Evolutionary conservation across 2,888 invertebrate species (phyloP).

Genomic region (Aphodius granarius): DNA sequence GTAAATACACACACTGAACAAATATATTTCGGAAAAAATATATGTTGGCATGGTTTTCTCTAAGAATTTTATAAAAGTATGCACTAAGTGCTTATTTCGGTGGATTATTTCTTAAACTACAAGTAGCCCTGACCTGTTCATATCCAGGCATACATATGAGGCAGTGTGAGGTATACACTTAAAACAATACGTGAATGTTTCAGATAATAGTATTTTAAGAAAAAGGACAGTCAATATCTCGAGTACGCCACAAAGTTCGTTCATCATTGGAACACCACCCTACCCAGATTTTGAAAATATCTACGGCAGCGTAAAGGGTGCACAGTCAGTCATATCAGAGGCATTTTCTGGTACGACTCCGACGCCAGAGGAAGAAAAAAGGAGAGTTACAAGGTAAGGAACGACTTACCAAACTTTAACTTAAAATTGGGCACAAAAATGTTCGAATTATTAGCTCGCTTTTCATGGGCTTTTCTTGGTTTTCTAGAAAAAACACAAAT

Average conservation of each 20-base stretch:
- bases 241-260: not conserved
- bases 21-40: no score
- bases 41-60: no score
- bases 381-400: constrained; percentile 54
- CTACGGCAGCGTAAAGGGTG: constrained; percentile 22
- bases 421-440: not conserved
- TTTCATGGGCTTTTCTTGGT: no score
- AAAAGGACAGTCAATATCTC: not conserved
- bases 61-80: no score
- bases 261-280: not conserved
- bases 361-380: constrained; percentile 54
- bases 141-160: no score
- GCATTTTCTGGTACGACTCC: constrained; percentile 25
- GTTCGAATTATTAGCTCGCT: no score
- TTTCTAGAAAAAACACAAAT: no score
- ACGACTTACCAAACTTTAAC: not conserved
- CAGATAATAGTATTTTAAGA: constrained; percentile 4
- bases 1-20: no score
- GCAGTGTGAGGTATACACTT: not conserved
- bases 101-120: no score
- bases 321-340: constrained; percentile 22
- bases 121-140: no score
- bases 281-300: not conserved
- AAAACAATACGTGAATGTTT: not conserved
- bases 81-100: no score